phyloP scores from a whole-genome alignment of 1,140 invertebrate species.

The Bombus sylvicola region DNA sequence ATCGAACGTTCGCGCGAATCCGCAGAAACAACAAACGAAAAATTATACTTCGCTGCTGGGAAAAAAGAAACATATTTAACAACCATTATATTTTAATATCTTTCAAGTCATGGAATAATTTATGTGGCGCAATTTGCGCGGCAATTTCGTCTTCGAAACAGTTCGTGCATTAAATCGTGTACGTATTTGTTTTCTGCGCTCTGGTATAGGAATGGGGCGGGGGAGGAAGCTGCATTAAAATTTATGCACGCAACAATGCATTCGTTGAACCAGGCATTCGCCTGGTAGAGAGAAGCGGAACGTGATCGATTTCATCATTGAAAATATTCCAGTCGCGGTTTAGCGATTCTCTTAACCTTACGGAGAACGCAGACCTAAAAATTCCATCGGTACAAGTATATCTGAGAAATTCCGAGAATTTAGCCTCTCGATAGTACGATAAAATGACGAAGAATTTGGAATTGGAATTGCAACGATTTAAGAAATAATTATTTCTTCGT shows the following conservation, averaged over 20 bases:
- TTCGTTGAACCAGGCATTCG: slow-evolving; percentile 1
- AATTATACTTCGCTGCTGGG: background rate
- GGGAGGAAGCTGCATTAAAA: slow-evolving; percentile 29
- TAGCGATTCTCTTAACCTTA: background rate
- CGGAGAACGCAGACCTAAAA: background rate
- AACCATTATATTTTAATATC: background rate
- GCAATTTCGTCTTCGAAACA: slow-evolving; percentile 34
- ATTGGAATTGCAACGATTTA: background rate
- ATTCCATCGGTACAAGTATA: background rate
- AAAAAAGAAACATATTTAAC: background rate
- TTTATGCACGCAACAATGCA: slow-evolving; percentile 33
- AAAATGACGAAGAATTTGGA: too few species aligned
- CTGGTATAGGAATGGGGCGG: background rate
- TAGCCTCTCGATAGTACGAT: background rate
- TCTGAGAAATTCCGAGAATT: background rate
- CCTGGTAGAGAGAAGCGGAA: background rate
- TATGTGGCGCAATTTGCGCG: background rate
- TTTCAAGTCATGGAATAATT: background rate
- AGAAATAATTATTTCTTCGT: background rate
- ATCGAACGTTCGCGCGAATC: background rate
- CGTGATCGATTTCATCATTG: slow-evolving; percentile 37
- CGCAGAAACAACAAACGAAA: background rate
- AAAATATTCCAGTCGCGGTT: slow-evolving; percentile 17
- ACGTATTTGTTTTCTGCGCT: slow-evolving; percentile 18
- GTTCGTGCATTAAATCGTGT: slow-evolving; percentile 12